Conservation (phyloP, 2,888 invertebrate species). For the Tetramorium bicarinatum region DNA sequence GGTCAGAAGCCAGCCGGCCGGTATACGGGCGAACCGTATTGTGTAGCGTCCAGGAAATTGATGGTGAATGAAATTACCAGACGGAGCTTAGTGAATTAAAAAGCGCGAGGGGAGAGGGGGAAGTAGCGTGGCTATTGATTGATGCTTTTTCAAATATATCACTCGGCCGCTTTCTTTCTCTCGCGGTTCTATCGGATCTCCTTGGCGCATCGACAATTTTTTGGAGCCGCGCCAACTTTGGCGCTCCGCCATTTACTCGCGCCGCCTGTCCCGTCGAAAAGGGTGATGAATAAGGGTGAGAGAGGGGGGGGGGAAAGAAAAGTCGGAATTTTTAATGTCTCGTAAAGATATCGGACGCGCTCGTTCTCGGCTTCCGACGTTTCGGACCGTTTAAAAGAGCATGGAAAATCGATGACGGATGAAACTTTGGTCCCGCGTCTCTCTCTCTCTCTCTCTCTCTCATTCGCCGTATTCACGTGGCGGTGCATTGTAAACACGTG, state of each 20-base stretch:
- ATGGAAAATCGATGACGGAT: constrained; percentile 36
- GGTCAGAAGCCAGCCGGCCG: constrained; percentile 19
- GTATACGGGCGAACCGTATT: background rate
- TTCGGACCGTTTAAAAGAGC: background rate
- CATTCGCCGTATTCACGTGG: constrained; percentile 4
- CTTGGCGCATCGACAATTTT: background rate
- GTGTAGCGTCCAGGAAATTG: constrained; percentile 29
- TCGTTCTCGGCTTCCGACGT: background rate
- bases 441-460: background rate
- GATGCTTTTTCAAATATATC: background rate
- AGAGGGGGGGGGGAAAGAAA: too few species aligned
- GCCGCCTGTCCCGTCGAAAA: background rate
- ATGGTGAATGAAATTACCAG: constrained; percentile 38
- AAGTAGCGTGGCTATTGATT: background rate
- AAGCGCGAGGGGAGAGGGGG: background rate
- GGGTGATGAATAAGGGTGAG: background rate
- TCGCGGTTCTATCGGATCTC: background rate
- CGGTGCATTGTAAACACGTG: constrained; percentile 34
- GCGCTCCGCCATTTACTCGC: background rate
- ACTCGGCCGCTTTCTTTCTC: background rate
- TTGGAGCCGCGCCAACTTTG: constrained; percentile 19
- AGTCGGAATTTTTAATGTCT: constrained; percentile 5
- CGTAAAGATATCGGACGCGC: background rate
- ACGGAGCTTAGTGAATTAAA: constrained; percentile 19
- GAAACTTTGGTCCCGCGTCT: constrained; percentile 23